A percentile compares a stretch with the other conserved stretches of the same genome.
phyloP scores from a whole-genome alignment of 2,113 vertebrate species.

The Pluvianellus socialis region DNA sequence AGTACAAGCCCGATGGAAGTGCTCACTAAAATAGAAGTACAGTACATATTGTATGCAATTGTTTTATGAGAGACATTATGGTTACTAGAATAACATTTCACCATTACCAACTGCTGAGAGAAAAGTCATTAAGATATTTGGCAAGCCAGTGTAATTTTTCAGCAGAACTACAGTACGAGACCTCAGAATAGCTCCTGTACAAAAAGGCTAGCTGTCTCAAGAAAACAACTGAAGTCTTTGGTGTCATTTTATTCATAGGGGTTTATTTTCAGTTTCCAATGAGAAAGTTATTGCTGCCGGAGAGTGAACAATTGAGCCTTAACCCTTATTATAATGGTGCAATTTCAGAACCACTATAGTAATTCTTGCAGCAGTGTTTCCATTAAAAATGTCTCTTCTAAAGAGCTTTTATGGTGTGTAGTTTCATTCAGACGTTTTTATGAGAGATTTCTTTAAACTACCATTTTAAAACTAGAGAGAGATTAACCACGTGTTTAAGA shows the following conservation, averaged over 20 bases:
- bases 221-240: constrained; percentile 58
- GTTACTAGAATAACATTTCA: constrained; percentile 87
- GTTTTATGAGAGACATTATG: constrained; percentile 84
- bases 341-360: constrained; percentile 38
- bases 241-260: constrained; percentile 64
- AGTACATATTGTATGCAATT: constrained; percentile 84
- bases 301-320: constrained; percentile 61
- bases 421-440: constrained; percentile 25
- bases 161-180: constrained; percentile 74
- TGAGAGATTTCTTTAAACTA: constrained; percentile 43
- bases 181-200: constrained; percentile 69
- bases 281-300: constrained; percentile 55
- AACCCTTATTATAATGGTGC: constrained; percentile 59
- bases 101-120: constrained; percentile 85
- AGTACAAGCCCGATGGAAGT: constrained; percentile 72
- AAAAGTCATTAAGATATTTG: constrained; percentile 87
- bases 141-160: constrained; percentile 81
- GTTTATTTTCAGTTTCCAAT: constrained; percentile 72
- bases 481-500: constrained; percentile 34
- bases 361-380: constrained; percentile 27
- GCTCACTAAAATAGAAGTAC: constrained; percentile 82
- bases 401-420: constrained; percentile 2
- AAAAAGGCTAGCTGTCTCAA: constrained; percentile 63
- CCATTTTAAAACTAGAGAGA: constrained; percentile 33
- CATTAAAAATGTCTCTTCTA: constrained; percentile 51